These are phyloP conservation scores for Heptranchias perlo DNA, from an alignment of 2,113 vertebrate species.

Conservation along the genomic window DNA sequence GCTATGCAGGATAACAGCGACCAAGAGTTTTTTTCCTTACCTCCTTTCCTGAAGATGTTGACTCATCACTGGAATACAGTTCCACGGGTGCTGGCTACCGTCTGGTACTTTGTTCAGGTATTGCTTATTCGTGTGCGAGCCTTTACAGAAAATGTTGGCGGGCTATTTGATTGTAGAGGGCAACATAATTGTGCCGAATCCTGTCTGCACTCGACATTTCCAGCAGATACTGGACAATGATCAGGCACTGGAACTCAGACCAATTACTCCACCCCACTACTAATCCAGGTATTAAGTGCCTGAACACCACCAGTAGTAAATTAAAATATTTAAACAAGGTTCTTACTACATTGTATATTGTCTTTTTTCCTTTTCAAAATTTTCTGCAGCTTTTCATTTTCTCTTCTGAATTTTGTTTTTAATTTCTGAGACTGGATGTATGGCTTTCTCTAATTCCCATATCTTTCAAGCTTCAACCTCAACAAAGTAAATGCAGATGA, in stretches of 20 bases:
- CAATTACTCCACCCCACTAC: not conserved
- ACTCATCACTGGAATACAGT: not conserved
- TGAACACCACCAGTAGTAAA: not conserved
- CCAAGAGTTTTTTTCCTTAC: not conserved
- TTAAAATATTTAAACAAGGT: not conserved
- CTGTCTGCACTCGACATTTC: not conserved
- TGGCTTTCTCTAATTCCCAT: not conserved
- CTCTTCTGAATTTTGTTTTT: not conserved
- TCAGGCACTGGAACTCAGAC: not conserved
- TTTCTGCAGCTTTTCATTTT: not conserved
- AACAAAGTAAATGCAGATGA: not conserved
- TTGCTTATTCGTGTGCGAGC: not conserved
- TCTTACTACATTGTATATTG: not conserved
- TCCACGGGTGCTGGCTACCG: not conserved
- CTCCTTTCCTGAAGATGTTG: not conserved
- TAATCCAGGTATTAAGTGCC: not conserved
- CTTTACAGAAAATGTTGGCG: not conserved
- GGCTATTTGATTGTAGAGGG: not conserved
- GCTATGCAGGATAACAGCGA: not conserved
- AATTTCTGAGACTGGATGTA: not conserved
- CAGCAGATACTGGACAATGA: not conserved
- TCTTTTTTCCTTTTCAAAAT: not conserved
- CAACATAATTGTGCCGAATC: not conserved
- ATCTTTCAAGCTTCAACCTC: not conserved
- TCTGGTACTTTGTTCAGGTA: not conserved